These are phyloP conservation scores for Seriola aureovittata DNA, from an alignment of 2,113 vertebrate genomes.

Conservation along the genomic window DNA sequence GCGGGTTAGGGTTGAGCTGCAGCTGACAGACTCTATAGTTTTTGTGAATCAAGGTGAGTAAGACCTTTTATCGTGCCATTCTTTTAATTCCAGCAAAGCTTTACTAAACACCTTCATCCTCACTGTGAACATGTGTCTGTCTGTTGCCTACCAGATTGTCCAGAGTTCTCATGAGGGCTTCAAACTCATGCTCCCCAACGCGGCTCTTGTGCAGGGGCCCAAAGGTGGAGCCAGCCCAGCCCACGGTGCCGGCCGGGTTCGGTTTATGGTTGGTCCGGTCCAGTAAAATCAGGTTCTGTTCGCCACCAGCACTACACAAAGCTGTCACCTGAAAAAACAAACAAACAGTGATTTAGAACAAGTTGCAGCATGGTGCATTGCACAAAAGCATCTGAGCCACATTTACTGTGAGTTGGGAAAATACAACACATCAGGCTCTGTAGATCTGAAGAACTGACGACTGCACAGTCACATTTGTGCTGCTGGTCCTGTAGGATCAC, in stretches of 20 bases:
- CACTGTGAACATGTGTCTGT: background rate
- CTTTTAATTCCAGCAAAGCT: background rate
- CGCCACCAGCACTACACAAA: constrained; percentile 89
- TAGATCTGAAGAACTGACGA: background rate
- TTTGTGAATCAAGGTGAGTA: background rate
- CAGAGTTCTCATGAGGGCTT: constrained; percentile 98
- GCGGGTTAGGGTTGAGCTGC: background rate
- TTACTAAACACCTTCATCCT: background rate
- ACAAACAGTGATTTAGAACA: background rate
- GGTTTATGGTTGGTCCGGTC: constrained; percentile 89
- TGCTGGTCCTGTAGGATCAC: constrained; percentile 29
- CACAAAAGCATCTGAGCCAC: background rate
- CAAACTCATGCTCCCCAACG: constrained; percentile 95
- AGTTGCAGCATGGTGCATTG: background rate
- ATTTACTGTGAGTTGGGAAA: background rate
- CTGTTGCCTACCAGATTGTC: constrained; percentile 90
- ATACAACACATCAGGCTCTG: background rate
- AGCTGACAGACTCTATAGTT: background rate
- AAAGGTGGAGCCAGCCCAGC: constrained; percentile 95
- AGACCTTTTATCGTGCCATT: background rate
- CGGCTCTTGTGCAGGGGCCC: constrained; percentile 96
- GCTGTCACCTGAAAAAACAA: constrained; percentile 88
- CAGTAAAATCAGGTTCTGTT: constrained; percentile 93
- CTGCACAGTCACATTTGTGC: constrained; percentile 7
- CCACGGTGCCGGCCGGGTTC: constrained; percentile 88